These are phyloP conservation scores for Gila orcuttii DNA, from an alignment of 2,113 vertebrate genomes.

Conservation along the genomic window DNA sequence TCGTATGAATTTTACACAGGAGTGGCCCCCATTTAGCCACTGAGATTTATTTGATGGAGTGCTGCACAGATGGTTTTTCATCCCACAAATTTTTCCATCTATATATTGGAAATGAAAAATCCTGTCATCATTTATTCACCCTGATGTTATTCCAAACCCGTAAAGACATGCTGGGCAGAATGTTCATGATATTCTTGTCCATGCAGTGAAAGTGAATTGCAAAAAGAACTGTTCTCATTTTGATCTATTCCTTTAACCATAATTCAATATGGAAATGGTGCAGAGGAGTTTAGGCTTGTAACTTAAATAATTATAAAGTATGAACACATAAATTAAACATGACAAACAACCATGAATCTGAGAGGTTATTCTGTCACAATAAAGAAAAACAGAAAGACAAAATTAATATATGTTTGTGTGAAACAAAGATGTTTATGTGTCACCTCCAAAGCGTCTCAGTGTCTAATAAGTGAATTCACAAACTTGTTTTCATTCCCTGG, in stretches of 20 bases:
- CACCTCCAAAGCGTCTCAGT: background rate
- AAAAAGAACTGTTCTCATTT: background rate
- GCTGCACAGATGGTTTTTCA: constrained; percentile 8
- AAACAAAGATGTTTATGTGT: background rate
- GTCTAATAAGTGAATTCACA: background rate
- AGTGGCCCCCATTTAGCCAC: background rate
- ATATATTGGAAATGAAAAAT: constrained; percentile 1
- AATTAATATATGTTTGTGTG: background rate
- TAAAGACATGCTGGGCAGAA: constrained; percentile 11
- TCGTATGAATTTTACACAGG: background rate
- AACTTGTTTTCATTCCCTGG: background rate
- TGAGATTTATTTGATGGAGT: constrained; percentile 2
- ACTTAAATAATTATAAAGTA: background rate
- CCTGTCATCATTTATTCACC: constrained; percentile 22
- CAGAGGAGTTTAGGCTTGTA: background rate
- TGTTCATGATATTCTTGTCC: background rate
- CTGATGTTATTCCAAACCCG: background rate
- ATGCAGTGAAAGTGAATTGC: background rate
- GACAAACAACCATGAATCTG: background rate
- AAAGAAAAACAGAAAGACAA: background rate
- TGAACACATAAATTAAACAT: background rate
- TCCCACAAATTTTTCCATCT: background rate
- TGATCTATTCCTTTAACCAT: background rate
- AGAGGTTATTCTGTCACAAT: background rate
- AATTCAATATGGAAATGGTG: background rate